A percentile compares a stretch with the other conserved stretches of the same genome.
phyloP scores from a whole-genome alignment of 2,888 invertebrate genomes.

The Tribolium freemani region DNA sequence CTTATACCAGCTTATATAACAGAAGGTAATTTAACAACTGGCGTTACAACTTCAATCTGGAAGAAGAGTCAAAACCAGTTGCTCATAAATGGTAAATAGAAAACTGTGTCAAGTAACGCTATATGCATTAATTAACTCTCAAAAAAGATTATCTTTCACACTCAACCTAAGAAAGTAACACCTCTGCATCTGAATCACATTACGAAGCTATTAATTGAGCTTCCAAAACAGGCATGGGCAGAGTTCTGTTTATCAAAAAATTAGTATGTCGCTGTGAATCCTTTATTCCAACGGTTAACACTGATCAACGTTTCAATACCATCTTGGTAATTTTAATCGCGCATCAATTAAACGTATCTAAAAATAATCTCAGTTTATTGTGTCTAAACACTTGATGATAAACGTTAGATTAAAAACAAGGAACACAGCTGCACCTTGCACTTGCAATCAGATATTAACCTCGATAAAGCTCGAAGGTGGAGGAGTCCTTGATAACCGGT shows the following conservation, averaged over 20 bases:
- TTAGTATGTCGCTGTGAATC: background rate
- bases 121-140: background rate
- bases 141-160: background rate
- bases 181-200: background rate
- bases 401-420: background rate
- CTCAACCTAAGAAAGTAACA: background rate
- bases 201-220: background rate
- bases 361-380: background rate
- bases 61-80: background rate
- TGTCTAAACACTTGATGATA: background rate
- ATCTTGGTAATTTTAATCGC: background rate
- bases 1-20: background rate
- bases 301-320: background rate
- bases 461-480: constrained; percentile 11
- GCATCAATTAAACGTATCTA: background rate
- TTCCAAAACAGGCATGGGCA: background rate
- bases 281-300: background rate
- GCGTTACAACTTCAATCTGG: background rate
- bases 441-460: constrained; percentile 1
- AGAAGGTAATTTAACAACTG: background rate
- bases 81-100: background rate
- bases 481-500: background rate
- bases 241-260: background rate
- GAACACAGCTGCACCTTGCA: constrained; percentile 21
- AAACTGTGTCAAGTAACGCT: background rate